Conservation (phyloP, 2,113 vertebrate species). For the Eira barbara region DNA sequence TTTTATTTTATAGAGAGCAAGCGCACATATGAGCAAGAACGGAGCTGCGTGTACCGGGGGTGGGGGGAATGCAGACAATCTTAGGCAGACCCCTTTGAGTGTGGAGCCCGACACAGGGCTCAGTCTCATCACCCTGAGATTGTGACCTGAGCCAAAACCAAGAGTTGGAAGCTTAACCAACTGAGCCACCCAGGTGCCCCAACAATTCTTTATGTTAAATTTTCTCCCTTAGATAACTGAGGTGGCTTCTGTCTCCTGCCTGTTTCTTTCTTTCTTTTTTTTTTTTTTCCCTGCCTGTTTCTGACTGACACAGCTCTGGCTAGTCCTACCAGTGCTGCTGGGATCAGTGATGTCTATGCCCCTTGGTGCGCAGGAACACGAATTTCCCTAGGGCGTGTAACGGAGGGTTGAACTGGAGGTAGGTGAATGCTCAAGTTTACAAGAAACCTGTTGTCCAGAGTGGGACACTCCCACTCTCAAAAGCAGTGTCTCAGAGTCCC, state of each 20-base stretch:
- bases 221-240: neutral
- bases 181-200: neutral
- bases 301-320: neutral
- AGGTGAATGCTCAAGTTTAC: neutral
- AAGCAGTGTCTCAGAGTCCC: neutral
- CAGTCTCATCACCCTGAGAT: neutral
- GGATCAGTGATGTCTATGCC: neutral
- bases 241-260: neutral
- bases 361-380: neutral
- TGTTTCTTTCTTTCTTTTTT: too few relatives aligned
- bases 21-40: neutral
- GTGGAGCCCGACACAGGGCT: neutral
- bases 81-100: neutral
- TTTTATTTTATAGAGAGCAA: neutral
- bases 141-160: neutral
- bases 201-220: conserved; percentile 11
- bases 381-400: neutral
- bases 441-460: neutral
- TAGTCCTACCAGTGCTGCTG: neutral
- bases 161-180: neutral
- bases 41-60: too few relatives aligned
- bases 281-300: neutral
- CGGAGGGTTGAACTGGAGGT: neutral
- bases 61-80: neutral
- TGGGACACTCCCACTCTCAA: neutral